Evolutionary conservation across 2,888 invertebrate genomes (phyloP).

Genomic region (Temnothorax unifasciatus): DNA sequence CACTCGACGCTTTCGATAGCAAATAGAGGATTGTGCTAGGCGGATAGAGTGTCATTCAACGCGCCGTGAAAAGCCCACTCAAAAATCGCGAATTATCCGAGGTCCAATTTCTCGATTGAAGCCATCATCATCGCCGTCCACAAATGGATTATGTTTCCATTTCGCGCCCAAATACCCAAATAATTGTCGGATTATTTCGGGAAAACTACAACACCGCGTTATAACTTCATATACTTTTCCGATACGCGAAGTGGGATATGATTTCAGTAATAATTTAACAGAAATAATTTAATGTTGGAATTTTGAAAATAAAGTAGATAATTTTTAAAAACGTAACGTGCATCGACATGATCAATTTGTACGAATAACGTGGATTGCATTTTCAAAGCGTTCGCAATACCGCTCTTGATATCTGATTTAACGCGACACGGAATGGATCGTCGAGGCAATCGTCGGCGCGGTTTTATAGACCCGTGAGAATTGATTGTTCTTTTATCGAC

Average conservation of each 20-base stretch:
- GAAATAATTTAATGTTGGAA: not conserved
- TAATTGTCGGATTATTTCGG: slow-evolving; percentile 28
- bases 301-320: not conserved
- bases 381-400: not conserved
- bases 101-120: slow-evolving; percentile 68
- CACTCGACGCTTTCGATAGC: not conserved
- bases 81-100: slow-evolving; percentile 72
- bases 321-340: not conserved
- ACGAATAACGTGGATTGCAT: not conserved
- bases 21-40: not conserved
- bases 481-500: slow-evolving; percentile 50
- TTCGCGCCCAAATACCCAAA: not conserved
- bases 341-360: not conserved
- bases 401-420: slow-evolving; percentile 4
- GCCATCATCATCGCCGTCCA: not conserved
- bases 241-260: not conserved
- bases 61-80: slow-evolving; percentile 25
- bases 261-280: not conserved
- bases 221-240: not conserved
- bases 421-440: slow-evolving; percentile 25
- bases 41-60: slow-evolving; percentile 27
- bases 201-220: not conserved
- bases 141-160: slow-evolving; percentile 45
- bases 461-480: slow-evolving; percentile 25
- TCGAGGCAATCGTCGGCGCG: not conserved